Base-by-base conservation (phyloP, 1,140 invertebrate genomes). In the Platyura marginata region DNA sequence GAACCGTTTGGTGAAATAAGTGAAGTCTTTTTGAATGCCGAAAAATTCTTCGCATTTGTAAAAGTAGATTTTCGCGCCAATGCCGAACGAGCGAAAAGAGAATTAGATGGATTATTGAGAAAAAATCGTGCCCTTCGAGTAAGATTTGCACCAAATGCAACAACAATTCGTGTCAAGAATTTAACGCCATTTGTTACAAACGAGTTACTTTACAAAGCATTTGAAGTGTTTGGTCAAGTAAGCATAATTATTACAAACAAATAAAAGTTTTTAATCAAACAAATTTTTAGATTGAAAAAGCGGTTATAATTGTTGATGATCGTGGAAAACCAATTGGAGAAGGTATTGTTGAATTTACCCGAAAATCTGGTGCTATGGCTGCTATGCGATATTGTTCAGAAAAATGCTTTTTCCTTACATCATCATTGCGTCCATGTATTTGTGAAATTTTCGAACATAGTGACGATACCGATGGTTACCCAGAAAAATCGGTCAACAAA, bases 21-120 rank as follows among this genome's bases (percentile, higher is more conserved):
- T 15, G 95, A 98, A 65, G 63, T 91, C 5, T 98, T 95, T 61
- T 66, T 97, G 1, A 96, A 95, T 63, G 80, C 86, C 48, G 83
- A 90, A 41, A 96, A 97, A 61, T 92, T 92, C 55, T 99, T 98
- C 70, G 93, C 90, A 35, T 98, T 98, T 62, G 78, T 98, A 39
- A 79, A 92, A 66, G 69, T 98, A 74, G 95, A 98, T 63, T 97
- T 83, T 51, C 78, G 90, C 59, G 70, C 77, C 3, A 96, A 93
- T 74, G 94, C 95, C 42, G 94, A 98, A 60, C 88, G 82, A 56
- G 95, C 94, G n/a, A 95, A 95, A 56, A 74, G 81, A 33, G 88
- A 93, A 52, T 62, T 98, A 2, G 93, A 98, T 70, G 90, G 92
- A 1, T 76, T 74, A 44, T 68, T 78, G 50, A 75, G 89, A 25